Evolutionary conservation across 2,113 vertebrate species (phyloP), one percentile per base, ranked within the genome.

Genomic region (Chrysemys picta): DNA sequence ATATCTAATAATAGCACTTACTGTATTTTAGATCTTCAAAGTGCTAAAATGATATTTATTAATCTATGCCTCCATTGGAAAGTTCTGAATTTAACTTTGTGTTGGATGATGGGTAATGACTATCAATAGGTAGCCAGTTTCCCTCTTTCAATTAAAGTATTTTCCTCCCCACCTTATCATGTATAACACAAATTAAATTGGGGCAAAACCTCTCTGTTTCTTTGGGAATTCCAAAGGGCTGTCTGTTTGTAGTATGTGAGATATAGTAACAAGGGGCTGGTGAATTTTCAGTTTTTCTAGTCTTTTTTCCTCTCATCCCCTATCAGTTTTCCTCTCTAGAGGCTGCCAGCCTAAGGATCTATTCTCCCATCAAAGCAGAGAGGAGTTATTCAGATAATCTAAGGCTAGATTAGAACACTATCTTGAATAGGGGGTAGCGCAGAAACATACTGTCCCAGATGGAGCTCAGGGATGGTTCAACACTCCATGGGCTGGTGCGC

Each of bases 81-180:
- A 95, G 9, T 80, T 79, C 29, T 56, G 12, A 87, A 65, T 94
- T 94, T 69, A 65, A 59, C 75, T 82, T 82, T 93, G 84, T 80
- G 10, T 59, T 84, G 82, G 52, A 82, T 49, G 89, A 25, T 22
- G 85, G 52, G 31, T 35, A 78, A 78, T 47, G 12, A 78, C 47
- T 76, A 93, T n/a, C 27, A 95, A 52, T n/a, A 87, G 7, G 42
- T 49, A 69, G 14, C n/a, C 75, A 17, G 6, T 27, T 38, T 52
- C 7, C 42, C 50, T 49, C 21, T 19, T 65, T 25, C 25, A 31
- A 8, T 85, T 62, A 35, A 84, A 35, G 24, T 82, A 62, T 93
- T 91, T 4, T 10, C n/a, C 24, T 82, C 84, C 3, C 6, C 82
- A 1, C 78, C 89, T 83, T 52, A 62, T 80, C 84, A 47, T 12